Evolutionary conservation across 2,797 vertebrate species (phyloP), one percentile per base, ranked within the genome.

Genomic region (Neopelma chrysocephalum): DNA sequence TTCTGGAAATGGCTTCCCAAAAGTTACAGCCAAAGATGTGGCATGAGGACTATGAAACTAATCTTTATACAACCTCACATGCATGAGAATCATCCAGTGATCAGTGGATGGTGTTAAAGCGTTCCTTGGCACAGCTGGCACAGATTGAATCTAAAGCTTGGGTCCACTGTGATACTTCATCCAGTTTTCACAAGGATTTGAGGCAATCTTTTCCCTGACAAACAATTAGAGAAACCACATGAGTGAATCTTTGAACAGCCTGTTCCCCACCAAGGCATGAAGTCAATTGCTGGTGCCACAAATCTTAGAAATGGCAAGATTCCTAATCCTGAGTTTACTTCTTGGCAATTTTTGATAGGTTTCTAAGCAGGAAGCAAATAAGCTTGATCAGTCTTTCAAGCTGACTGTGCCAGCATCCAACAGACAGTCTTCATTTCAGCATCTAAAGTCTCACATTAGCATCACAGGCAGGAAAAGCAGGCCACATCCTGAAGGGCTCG

Each of bases 261-360:
- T 83, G 45, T 68, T 92, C 51, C 26, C 60, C 3, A 11, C 54
- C 60, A 78, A 89, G 60, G 57, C 80, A 81, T 38, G 88, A 89
- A 91, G 60, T 89, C 85, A 82, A 66, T 64, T 89, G 36, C 53
- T 69, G 71, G 66, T 38, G 73, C 61, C 53, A 84, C 71, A 90
- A 61, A 94, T 94, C 87, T 77, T 89, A 75, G 81, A 89, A 75
- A 87, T 81, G 82, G 72, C 77, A 90, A 57, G 51, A 38, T 90
- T 96, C 82, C 93, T 96, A 94, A 97, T 95, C 77, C 70, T 18
- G 60, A 64, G 38, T 84, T 96, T 93, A 91, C 90, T 82, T 93
- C 89, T 77, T 96, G 91, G 93, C 77, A 40, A 40, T 87, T 88
- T 95, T 91, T 50, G 32, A 71, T 54, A 40, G 31, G n/a, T 75